These are phyloP conservation scores for Rhea americana DNA, from an alignment of 2,113 vertebrate species.

Conservation along the genomic window DNA sequence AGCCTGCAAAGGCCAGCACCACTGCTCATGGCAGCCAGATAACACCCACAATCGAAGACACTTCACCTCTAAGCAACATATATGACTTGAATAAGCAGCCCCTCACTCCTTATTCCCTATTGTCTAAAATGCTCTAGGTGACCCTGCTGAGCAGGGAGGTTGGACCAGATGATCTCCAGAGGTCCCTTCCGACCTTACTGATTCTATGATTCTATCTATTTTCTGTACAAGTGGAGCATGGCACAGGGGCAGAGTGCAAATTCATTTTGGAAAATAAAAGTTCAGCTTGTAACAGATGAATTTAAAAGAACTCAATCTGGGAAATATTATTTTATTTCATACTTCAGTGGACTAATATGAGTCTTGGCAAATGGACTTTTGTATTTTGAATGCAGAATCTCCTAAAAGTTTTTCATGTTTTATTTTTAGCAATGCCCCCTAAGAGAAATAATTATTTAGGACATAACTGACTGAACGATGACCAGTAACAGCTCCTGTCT, in stretches of 20 bases:
- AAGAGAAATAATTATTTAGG: slow-evolving; percentile 24
- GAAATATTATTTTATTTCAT: not conserved
- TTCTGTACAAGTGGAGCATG: not conserved
- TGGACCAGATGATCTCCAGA: too few species aligned
- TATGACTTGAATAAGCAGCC: not conserved
- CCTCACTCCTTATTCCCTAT: not conserved
- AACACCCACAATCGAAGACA: not conserved
- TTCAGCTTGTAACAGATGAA: not conserved
- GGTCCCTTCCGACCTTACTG: too few species aligned
- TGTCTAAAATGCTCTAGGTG: too few species aligned
- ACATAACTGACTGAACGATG: slow-evolving; percentile 7
- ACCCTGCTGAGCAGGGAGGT: too few species aligned
- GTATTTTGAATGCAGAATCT: not conserved
- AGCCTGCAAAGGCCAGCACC: not conserved
- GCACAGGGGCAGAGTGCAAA: not conserved
- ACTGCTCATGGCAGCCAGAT: not conserved
- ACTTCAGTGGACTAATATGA: not conserved
- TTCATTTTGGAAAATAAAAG: not conserved
- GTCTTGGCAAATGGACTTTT: not conserved
- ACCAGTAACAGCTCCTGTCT: slow-evolving; percentile 14
- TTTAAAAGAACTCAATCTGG: not conserved
- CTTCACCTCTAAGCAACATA: not conserved
- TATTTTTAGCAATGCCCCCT: not conserved
- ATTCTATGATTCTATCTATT: not conserved
- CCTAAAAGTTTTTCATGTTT: not conserved